A percentile compares a stretch with the other conserved stretches of the same genome.
phyloP scores from a whole-genome alignment of 1,140 invertebrate species.

The Bombus cullumanus region DNA sequence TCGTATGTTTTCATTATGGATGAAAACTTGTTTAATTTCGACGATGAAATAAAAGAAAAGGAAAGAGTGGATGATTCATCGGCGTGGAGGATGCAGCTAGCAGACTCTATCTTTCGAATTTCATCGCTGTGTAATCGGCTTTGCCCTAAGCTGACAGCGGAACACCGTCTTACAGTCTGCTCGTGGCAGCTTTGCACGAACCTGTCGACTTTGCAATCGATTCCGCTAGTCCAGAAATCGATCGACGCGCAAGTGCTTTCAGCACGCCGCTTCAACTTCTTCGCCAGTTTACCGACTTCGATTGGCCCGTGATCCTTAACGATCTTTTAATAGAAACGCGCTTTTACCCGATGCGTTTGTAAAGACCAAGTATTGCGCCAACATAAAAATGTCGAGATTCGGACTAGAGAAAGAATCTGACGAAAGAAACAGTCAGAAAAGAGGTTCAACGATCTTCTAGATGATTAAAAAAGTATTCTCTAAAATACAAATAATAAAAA shows the following conservation, averaged over 20 bases:
- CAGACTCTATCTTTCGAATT: neutral
- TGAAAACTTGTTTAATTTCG: neutral
- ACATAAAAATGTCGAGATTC: neutral
- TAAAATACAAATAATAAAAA: rapidly evolving
- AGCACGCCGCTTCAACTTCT: neutral
- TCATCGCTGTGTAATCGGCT: slow-evolving; percentile 30
- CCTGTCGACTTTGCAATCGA: slow-evolving; percentile 49
- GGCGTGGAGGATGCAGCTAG: neutral
- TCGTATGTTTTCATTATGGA: neutral
- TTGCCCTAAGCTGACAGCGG: slow-evolving; percentile 40
- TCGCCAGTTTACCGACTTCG: neutral
- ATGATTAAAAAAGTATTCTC: neutral
- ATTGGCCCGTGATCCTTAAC: too few relatives aligned
- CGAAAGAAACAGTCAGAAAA: neutral
- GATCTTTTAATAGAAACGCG: too few relatives aligned
- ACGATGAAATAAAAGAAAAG: neutral
- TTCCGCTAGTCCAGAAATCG: slow-evolving; percentile 8
- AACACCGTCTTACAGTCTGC: slow-evolving; percentile 42
- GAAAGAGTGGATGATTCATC: neutral
- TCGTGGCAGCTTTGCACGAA: slow-evolving; percentile 38
- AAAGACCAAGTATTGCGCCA: neutral
- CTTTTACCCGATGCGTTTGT: too few relatives aligned
- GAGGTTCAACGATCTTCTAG: neutral
- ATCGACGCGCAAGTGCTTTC: slow-evolving; percentile 6
- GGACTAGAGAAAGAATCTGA: too few relatives aligned